phyloP scores from a whole-genome alignment of 1,140 invertebrate species.

The Whitmania pigra region DNA sequence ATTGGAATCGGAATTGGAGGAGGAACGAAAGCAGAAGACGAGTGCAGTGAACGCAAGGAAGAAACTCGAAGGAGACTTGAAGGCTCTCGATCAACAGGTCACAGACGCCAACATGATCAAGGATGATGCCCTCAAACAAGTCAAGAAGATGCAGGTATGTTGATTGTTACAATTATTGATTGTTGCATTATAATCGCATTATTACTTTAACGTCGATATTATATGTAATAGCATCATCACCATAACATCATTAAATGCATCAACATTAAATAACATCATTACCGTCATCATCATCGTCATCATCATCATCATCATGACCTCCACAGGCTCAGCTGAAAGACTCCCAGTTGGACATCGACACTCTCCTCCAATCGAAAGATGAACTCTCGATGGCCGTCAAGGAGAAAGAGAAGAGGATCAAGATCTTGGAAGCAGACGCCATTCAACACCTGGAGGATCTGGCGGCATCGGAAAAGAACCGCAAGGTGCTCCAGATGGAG shows the following conservation, averaged over 20 bases:
- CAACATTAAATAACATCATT: too few relatives aligned
- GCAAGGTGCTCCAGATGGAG: slow-evolving; percentile 67
- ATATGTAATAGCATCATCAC: too few relatives aligned
- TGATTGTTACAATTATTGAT: too few relatives aligned
- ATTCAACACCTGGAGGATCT: slow-evolving; percentile 78
- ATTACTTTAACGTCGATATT: too few relatives aligned
- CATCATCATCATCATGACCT: too few relatives aligned
- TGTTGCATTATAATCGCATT: too few relatives aligned
- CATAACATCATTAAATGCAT: too few relatives aligned
- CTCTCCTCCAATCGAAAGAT: slow-evolving; percentile 68
- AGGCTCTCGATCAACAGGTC: slow-evolving; percentile 81
- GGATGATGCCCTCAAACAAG: slow-evolving; percentile 86
- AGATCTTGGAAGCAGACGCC: slow-evolving; percentile 77
- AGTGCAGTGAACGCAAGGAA: slow-evolving; percentile 73
- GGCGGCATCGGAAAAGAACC: slow-evolving; percentile 67
- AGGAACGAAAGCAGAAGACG: slow-evolving; percentile 82
- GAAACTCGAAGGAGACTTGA: slow-evolving; percentile 87
- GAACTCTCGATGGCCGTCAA: slow-evolving; percentile 75
- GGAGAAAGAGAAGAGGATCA: slow-evolving; percentile 79
- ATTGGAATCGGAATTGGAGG: slow-evolving; percentile 81
- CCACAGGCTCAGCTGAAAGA: slow-evolving; percentile 53
- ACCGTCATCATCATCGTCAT: too few relatives aligned
- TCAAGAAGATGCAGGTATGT: slow-evolving; percentile 70
- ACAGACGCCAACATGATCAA: slow-evolving; percentile 91
- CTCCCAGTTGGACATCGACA: slow-evolving; percentile 76